Conservation (phyloP, 2,113 vertebrate species). For the Archocentrus centrarchus region DNA sequence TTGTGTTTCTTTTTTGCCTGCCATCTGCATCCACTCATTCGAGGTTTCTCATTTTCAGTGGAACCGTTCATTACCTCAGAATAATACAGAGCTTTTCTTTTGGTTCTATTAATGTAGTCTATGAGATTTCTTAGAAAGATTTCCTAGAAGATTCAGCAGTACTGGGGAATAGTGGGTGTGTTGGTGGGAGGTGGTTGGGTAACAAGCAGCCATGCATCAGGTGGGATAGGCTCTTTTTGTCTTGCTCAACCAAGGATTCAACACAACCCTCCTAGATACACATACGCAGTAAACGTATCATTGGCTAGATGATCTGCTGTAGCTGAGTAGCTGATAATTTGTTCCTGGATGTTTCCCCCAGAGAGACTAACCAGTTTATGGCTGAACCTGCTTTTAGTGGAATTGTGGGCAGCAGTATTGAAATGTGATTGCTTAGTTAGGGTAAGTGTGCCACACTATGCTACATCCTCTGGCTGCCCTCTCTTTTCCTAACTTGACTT, state of each 20-base stretch:
- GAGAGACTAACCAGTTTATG: not conserved
- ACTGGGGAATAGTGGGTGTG: not conserved
- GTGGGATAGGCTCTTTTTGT: not conserved
- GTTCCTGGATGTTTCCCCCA: not conserved
- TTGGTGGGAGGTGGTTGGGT: not conserved
- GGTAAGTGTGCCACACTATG: not conserved
- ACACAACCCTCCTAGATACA: accelerated
- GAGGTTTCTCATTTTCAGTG: not conserved
- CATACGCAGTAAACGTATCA: not conserved
- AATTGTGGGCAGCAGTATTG: not conserved
- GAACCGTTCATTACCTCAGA: not conserved
- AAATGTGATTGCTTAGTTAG: not conserved
- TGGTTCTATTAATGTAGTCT: not conserved
- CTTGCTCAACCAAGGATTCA: not conserved
- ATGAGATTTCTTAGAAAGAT: not conserved
- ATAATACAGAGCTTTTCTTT: not conserved
- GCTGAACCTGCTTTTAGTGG: not conserved
- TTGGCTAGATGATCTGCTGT: not conserved
- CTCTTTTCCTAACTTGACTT: not conserved
- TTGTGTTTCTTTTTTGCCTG: not conserved
- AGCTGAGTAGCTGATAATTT: not conserved
- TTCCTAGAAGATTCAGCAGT: too few relatives aligned
- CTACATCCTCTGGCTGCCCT: not conserved
- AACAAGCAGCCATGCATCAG: not conserved
- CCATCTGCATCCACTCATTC: not conserved